Percentiles rank a stretch among this genome's conserved stretches.
These are phyloP conservation scores for Mirounga angustirostris DNA, from an alignment of 2,113 vertebrate species.

Conservation along the genomic window DNA sequence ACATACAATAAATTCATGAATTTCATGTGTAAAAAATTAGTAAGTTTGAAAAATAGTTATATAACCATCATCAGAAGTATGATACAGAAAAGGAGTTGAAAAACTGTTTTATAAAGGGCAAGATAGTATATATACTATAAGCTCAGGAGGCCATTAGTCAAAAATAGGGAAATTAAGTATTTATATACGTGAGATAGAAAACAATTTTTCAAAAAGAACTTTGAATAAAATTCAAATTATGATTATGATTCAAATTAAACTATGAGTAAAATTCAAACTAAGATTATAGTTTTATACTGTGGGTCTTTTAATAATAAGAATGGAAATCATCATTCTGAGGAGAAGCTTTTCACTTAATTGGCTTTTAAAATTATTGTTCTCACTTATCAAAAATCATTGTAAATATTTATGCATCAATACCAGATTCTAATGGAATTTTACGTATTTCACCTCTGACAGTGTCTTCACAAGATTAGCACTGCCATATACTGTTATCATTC, in stretches of 20 bases:
- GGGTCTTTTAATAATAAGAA: neutral
- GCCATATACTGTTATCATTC: neutral
- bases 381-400: neutral
- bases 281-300: neutral
- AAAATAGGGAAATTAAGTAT: neutral
- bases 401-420: neutral
- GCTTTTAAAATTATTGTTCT: conserved; percentile 6
- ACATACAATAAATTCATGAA: neutral
- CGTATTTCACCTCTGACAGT: conserved; percentile 11
- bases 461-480: neutral
- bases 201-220: neutral
- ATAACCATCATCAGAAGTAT: neutral
- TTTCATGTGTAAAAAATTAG: neutral
- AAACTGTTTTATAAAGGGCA: neutral
- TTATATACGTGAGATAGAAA: neutral
- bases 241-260: neutral
- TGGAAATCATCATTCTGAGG: neutral
- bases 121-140: neutral
- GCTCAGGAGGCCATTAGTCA: neutral
- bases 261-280: neutral
- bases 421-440: neutral
- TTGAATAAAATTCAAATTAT: conserved; percentile 5
- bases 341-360: neutral
- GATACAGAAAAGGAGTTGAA: neutral
- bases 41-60: neutral